Evolutionary conservation across 2,888 invertebrate species (phyloP), one percentile per base, ranked within the genome.

Genomic region (Ennomos fuscantarius): DNA sequence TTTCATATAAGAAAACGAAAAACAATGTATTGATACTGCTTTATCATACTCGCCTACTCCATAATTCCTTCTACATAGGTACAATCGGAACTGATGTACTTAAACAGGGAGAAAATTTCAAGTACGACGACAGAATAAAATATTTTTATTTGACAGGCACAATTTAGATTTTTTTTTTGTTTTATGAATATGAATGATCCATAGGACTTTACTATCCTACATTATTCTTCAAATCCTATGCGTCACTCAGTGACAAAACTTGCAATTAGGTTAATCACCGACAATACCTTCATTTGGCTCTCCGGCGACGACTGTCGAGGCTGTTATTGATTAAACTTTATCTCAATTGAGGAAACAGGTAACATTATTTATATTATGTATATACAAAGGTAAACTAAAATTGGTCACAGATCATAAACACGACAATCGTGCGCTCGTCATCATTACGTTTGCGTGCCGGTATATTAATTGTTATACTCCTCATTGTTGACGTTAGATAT

Each of bases 401-500:
- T 62, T 55, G 55, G 65, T 66, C 60, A 66, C 66, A 65, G 62
- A 54, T 40, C 43, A 65, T 71, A 63, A 71, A 69, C 13, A 49
- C 48, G 13, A 53, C 48, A 54, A 46, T 54, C 36, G 50, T 11
- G 32, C 32, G 48, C 12, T 45, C 36, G 54, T 51, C 58, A 55
- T 65, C 51, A 60, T 60, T 53, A 60, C 49, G 49, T 46, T 65
- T 49, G 53, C 55, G 35, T 61, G 60, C 54, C 51, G 52, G 34
- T 39, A 39, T 45, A 49, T 49, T 51, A 47, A 50, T 50, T 44
- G 32, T 48, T 32, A 43, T 40, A 48, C 42, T 56, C 70, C 65
- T 76, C 73, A 76, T 71, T 77, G 83, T 81, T 78, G 78, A 81
- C 79, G 78, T 54, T 62, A 75, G 68, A 72, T 59, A 73, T n/a